phyloP scores from a whole-genome alignment of 2,888 invertebrate species.

The Apotomis turbidana region DNA sequence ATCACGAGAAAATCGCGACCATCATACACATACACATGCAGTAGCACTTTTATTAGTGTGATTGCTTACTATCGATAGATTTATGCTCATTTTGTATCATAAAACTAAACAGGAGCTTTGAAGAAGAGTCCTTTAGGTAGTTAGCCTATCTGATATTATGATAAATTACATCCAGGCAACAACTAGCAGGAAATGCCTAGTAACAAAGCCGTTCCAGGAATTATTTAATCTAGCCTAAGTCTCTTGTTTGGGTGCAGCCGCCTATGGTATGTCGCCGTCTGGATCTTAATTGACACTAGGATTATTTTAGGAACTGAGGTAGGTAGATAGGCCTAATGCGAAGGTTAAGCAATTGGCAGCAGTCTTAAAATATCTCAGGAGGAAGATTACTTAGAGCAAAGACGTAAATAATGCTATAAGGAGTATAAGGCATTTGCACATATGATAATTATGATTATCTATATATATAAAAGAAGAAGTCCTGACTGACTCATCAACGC shows the following conservation, averaged over 20 bases:
- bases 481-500: too few species aligned
- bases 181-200: slow-evolving; percentile 50
- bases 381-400: neutral
- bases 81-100: too few species aligned
- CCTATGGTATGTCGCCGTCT: slow-evolving; percentile 68
- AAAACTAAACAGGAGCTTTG: too few species aligned
- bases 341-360: slow-evolving; percentile 23
- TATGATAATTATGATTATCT: too few species aligned
- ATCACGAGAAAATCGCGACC: too few species aligned
- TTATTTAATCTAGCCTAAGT: slow-evolving; percentile 43
- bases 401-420: neutral
- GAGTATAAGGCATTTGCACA: too few species aligned
- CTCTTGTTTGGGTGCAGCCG: slow-evolving; percentile 55
- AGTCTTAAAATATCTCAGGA: slow-evolving; percentile 16
- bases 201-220: slow-evolving; percentile 17
- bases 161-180: slow-evolving; percentile 28
- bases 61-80: too few species aligned
- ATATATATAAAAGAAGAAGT: too few species aligned
- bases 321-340: slow-evolving; percentile 25
- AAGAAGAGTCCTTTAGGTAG: too few species aligned
- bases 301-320: slow-evolving; percentile 53
- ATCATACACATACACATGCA: too few species aligned
- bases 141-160: neutral
- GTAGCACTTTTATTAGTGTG: too few species aligned
- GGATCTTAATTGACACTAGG: slow-evolving; percentile 66